A percentile compares a stretch with the other conserved stretches of the same genome.
These are phyloP conservation scores for Pteromalus puparum DNA, from an alignment of 1,140 invertebrate genomes.

Conservation along the genomic window DNA sequence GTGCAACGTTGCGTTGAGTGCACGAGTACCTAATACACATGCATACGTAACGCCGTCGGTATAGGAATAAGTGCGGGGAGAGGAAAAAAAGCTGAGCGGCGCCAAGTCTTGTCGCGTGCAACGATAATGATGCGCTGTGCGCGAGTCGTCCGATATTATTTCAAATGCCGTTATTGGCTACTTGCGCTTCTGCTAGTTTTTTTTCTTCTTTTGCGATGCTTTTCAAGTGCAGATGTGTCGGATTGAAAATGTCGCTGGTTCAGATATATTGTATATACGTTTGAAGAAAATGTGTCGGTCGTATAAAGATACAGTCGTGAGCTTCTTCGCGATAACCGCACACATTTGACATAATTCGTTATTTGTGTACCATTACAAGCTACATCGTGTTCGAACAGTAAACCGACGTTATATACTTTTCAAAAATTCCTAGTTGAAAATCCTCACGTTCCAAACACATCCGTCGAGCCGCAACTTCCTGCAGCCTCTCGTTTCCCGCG, in stretches of 20 bases:
- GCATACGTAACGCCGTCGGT: background rate
- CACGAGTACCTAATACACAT: background rate
- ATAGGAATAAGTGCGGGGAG: background rate
- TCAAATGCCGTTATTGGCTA: background rate
- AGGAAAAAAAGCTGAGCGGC: conserved; percentile 32
- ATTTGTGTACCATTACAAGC: too few relatives aligned
- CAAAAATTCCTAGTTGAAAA: too few relatives aligned
- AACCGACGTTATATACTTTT: too few relatives aligned
- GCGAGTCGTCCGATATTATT: conserved; percentile 39
- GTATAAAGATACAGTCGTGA: background rate
- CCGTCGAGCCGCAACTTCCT: conserved; percentile 21
- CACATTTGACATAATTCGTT: too few relatives aligned
- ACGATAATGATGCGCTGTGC: conserved; percentile 52
- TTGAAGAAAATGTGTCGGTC: too few relatives aligned
- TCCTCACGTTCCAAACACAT: too few relatives aligned
- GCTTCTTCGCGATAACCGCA: background rate
- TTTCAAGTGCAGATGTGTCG: too few relatives aligned
- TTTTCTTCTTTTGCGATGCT: too few relatives aligned
- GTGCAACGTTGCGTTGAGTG: background rate
- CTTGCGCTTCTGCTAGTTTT: too few relatives aligned
- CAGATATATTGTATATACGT: too few relatives aligned
- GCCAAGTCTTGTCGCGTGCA: conserved; percentile 51
- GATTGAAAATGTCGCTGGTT: too few relatives aligned
- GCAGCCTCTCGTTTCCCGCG: background rate
- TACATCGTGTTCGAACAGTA: too few relatives aligned